Base-by-base conservation (phyloP, 2,113 vertebrate genomes). In the Coreoperca whiteheadi region DNA sequence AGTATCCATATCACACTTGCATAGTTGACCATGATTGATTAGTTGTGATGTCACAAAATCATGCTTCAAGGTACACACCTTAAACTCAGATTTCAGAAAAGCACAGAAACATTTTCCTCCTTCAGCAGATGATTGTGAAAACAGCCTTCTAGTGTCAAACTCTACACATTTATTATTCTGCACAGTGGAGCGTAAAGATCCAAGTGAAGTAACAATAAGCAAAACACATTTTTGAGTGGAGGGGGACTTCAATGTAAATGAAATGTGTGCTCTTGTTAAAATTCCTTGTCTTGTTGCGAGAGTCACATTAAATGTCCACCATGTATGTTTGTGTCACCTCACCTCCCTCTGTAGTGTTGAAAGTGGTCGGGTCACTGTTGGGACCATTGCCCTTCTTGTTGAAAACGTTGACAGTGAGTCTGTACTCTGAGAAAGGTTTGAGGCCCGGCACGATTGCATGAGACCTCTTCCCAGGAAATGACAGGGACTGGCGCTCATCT, bases 261-360 rank as follows among this genome's bases (percentile, higher is more conserved):
- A 63, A 53, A 71, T 63, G n/a, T 61, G 53, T 37, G 39, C 34
- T 39, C 48, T 39, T 41, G 30, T 81, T 39, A 4, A 63, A 51
- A 60, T 43, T 32, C 10, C 15, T n/a, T 76, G 3, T 51, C 16
- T 41, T 2, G 0, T 21, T 41, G n/a, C 25, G 18, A 7, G 11
- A 39, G 4, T 53, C 30, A 37, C 8, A 34, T 61, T 43, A n/a
- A 68, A 53, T 32, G 18, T 4, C 56, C 39, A 37, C 10, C 28
- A 10, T 28, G 12, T 37, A 8, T 8, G 60, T 7, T 57, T 30
- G 32, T 34, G 64, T 25, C 1, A 37, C 9, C 96, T 96, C 85
- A 99, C 98, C 98, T 97, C 98, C 98, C 94, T 99, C 98, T 30
- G 98, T 96, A 48, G 97, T 99, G 73, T 92, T 95, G 87, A 99